Conservation (phyloP, 2,888 invertebrate genomes). For the Epistrophella euchroma region DNA sequence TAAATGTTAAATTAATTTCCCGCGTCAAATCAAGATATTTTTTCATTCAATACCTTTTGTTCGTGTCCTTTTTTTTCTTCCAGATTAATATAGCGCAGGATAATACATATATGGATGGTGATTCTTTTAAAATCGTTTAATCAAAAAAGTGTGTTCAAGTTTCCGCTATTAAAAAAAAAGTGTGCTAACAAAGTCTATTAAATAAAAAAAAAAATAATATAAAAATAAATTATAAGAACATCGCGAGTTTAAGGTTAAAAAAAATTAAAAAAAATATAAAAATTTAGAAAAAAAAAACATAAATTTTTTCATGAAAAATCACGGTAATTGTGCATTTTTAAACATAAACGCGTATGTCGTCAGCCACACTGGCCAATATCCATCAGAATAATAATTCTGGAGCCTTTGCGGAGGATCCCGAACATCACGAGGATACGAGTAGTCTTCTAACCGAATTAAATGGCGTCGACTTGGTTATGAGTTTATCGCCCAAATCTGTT, state of each 20-base stretch:
- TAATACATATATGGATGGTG: conserved; percentile 58
- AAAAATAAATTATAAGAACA: neutral
- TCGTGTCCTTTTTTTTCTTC: conserved; percentile 63
- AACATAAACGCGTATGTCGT: conserved; percentile 82
- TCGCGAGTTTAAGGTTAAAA: conserved; percentile 20
- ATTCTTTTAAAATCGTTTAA: conserved; percentile 50
- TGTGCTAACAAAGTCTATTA: neutral
- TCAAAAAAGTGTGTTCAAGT: conserved; percentile 27
- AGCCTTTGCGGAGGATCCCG: conserved; percentile 86
- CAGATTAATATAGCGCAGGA: conserved; percentile 63
- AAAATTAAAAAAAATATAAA: conserved; percentile 21
- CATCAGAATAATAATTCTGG: conserved; percentile 79
- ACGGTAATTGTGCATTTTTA: conserved; percentile 43
- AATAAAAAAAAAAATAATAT: conserved; percentile 14
- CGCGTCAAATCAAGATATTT: conserved; percentile 45
- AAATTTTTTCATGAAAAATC: conserved; percentile 50
- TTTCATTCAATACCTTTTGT: conserved; percentile 33
- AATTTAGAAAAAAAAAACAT: conserved; percentile 17
- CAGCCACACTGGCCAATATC: conserved; percentile 82
- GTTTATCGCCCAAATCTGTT: conserved; percentile 88
- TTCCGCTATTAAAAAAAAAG: neutral
- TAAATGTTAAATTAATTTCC: conserved; percentile 10
- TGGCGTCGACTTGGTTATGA: conserved; percentile 93
- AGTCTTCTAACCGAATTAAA: conserved; percentile 89
- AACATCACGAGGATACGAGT: conserved; percentile 83